Percentiles rank a stretch among this genome's conserved stretches.
These are phyloP conservation scores for Urocolius indicus DNA, from an alignment of 2,113 vertebrate genomes.

Conservation along the genomic window DNA sequence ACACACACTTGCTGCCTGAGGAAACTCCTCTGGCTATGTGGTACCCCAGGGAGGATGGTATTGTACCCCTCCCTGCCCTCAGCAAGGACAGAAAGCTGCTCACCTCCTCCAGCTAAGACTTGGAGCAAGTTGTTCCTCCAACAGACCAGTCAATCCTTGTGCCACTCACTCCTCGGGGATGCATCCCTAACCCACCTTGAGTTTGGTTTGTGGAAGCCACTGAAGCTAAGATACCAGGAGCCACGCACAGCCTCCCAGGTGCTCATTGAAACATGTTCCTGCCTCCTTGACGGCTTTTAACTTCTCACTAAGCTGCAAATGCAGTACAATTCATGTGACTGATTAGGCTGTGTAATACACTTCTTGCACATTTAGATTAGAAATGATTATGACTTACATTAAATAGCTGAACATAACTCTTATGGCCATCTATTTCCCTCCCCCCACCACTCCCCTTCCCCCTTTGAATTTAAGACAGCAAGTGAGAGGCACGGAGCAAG, in stretches of 20 bases:
- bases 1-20: not conserved
- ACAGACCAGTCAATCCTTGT: rapidly evolving
- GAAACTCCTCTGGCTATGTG: not conserved
- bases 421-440: conserved; percentile 36
- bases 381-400: conserved; percentile 71
- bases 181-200: not conserved
- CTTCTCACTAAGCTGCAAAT: conserved; percentile 62
- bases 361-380: conserved; percentile 70
- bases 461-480: not conserved
- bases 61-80: not conserved
- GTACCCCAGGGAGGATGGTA: not conserved
- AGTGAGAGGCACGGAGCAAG: rapidly evolving
- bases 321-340: conserved; percentile 62
- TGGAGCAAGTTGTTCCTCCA: too few species aligned
- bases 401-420: conserved; percentile 69
- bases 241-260: not conserved
- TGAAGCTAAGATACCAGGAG: not conserved
- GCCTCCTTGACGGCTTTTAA: conserved; percentile 56
- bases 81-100: not conserved
- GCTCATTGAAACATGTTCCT: conserved; percentile 53
- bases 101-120: not conserved
- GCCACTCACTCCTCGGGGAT: not conserved
- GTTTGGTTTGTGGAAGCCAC: not conserved
- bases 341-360: conserved; percentile 67
- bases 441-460: not conserved